These are phyloP conservation scores for Anser brachyrhynchus DNA, from an alignment of 2,113 vertebrate genomes.

Conservation along the genomic window DNA sequence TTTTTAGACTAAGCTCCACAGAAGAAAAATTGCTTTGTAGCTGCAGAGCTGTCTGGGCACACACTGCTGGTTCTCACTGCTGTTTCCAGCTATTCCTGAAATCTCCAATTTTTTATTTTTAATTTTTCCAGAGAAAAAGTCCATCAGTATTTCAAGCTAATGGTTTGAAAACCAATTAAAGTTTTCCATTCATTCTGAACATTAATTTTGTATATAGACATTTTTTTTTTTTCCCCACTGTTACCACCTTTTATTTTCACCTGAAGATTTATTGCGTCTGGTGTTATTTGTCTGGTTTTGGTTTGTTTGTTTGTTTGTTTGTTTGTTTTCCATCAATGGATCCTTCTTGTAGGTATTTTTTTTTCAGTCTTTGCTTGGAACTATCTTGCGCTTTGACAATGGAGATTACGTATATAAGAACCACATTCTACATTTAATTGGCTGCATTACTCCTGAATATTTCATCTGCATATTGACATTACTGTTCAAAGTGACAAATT, in stretches of 20 bases:
- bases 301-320: too few species aligned
- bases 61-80: not conserved
- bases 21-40: not conserved
- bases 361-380: not conserved
- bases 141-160: not conserved
- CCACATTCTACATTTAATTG: not conserved
- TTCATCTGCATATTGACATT: not conserved
- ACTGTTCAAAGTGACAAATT: not conserved
- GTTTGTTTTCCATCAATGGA: not conserved
- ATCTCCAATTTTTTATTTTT: not conserved
- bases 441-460: not conserved
- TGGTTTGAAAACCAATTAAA: not conserved
- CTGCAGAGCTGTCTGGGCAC: not conserved
- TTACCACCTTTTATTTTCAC: not conserved
- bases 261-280: not conserved
- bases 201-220: not conserved
- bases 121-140: not conserved
- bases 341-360: not conserved
- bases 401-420: not conserved
- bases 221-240: not conserved
- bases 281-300: not conserved
- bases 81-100: slow-evolving; percentile 4
- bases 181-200: not conserved
- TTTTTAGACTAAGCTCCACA: not conserved
- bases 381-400: not conserved